Percentiles rank a stretch among this genome's conserved stretches.
Conservation (phyloP, 1,140 invertebrate genomes). For the Pogonognathellus flavescens region DNA sequence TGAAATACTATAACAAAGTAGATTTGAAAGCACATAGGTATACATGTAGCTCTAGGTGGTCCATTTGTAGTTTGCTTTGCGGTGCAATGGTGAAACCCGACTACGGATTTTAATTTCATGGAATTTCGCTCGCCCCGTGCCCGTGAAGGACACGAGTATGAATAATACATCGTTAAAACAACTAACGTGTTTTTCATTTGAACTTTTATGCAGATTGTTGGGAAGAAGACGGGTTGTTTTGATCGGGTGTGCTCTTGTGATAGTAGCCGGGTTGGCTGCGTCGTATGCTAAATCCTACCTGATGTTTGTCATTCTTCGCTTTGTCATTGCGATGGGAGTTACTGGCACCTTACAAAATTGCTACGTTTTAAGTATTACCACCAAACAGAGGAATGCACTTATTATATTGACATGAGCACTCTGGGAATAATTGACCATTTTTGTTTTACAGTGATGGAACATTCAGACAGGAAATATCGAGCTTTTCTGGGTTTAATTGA, state of each 20-base stretch:
- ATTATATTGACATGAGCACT: slow-evolving; percentile 22
- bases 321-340: slow-evolving; percentile 78
- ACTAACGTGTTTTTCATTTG: too few relatives aligned
- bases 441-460: slow-evolving; percentile 57
- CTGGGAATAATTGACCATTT: not conserved
- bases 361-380: slow-evolving; percentile 74
- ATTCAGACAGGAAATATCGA: slow-evolving; percentile 54
- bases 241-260: slow-evolving; percentile 16
- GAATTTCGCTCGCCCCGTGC: too few relatives aligned
- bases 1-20: too few relatives aligned
- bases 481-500: slow-evolving; percentile 55
- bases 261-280: slow-evolving; percentile 69
- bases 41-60: too few relatives aligned
- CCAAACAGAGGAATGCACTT: not conserved
- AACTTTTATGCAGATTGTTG: slow-evolving; percentile 45
- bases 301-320: slow-evolving; percentile 76
- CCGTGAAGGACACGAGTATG: too few relatives aligned
- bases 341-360: slow-evolving; percentile 81
- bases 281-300: slow-evolving; percentile 77
- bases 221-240: slow-evolving; percentile 54
- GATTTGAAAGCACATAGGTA: too few relatives aligned
- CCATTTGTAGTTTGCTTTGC: too few relatives aligned
- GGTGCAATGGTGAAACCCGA: too few relatives aligned
- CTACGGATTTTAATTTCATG: too few relatives aligned
- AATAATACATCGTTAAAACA: too few relatives aligned